Evolutionary conservation across 2,888 invertebrate genomes (phyloP).

Genomic region (Germaria angustata): DNA sequence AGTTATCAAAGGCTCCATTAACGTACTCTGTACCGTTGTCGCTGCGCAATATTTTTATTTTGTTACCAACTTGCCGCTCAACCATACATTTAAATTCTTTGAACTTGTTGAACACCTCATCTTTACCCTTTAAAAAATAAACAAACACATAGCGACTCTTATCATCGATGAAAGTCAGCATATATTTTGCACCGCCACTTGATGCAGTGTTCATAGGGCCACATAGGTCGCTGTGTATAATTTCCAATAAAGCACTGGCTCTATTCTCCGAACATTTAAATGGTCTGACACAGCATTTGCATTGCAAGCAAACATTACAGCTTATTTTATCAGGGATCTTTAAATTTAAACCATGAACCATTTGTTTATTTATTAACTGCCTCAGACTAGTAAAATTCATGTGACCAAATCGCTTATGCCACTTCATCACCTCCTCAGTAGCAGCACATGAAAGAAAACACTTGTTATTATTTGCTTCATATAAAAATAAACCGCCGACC

Average conservation of each 20-base stretch:
- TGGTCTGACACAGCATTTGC: background rate
- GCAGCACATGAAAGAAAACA: background rate
- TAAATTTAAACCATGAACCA: background rate
- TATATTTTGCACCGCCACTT: constrained; percentile 34
- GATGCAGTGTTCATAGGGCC: constrained; percentile 76
- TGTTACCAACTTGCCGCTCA: constrained; percentile 63
- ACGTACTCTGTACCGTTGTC: background rate
- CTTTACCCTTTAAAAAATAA: constrained; percentile 49
- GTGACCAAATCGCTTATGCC: constrained; percentile 16
- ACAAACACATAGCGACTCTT: constrained; percentile 28
- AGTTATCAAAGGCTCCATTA: background rate
- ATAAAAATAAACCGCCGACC: no score
- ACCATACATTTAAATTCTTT: constrained; percentile 48
- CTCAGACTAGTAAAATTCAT: background rate
- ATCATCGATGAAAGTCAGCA: constrained; percentile 48
- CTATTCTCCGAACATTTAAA: background rate
- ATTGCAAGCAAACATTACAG: background rate
- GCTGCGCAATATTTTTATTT: constrained; percentile 15
- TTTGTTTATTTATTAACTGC: background rate
- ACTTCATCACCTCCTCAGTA: background rate
- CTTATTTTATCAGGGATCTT: background rate
- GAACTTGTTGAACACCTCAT: constrained; percentile 52
- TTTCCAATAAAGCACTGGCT: constrained; percentile 59
- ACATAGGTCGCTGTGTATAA: constrained; percentile 76
- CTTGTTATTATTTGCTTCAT: no score